Base-by-base conservation (phyloP, 2,888 invertebrate genomes). In the Pammene fasciana region DNA sequence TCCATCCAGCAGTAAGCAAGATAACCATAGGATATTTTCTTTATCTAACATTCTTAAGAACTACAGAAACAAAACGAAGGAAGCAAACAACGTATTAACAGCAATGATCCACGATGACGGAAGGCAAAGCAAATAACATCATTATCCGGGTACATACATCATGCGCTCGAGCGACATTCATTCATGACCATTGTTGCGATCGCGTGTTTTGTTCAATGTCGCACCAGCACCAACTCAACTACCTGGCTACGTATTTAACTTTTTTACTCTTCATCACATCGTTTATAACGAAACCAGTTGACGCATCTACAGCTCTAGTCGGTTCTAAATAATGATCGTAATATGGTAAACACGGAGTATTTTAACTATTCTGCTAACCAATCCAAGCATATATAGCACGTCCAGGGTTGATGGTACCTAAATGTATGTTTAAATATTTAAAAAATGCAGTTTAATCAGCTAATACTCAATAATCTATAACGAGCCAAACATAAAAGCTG, bases 141-240 rank as follows among this genome's bases (percentile, higher is more conserved):
- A 87, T 87, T 89, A 88, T 85, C 87, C 87, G 86, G 84, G 83
- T 85, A 83, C 78, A 79, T 81, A 82, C 77, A 68, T 68, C 68
- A 65, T 70, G 74, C 75, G 75, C 72, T 79, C 75, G 79, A 79
- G 79, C 80, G 80, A 83, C 85, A 86, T 86, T 83, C 86, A 87
- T 88, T 86, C 88, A 86, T 85, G 82, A 81, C 85, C 81, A 88
- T 87, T 87, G 85, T 85, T 83, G 79, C 83, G 81, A 86, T 86
- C 83, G 86, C 84, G 82, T 85, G 86, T 79, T 83, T 76, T 80
- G 82, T 83, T 90, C 89, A 90, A 90, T 90, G 89, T 85, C 89
- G 83, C 81, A 76, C 82, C 77, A 83, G 83, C 81, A 76, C 82
- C 77, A 83, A 81, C 82, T 83, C 78, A 82, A 81, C 82, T 83